Percentiles rank a stretch among this genome's conserved stretches.
Conservation (phyloP, 2,113 vertebrate species). For the Halcyon malimbica region DNA sequence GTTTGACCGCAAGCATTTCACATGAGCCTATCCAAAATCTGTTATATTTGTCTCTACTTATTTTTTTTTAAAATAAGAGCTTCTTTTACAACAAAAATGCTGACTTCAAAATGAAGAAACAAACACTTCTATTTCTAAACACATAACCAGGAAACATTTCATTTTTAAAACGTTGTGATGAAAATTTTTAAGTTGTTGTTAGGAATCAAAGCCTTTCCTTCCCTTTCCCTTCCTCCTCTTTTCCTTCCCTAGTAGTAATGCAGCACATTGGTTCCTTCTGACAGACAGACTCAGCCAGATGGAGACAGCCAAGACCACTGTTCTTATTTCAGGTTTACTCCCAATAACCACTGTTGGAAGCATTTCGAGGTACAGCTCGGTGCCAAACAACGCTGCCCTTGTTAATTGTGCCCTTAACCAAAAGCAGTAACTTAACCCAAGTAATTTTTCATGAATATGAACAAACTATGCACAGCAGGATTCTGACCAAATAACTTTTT, state of each 20-base stretch:
- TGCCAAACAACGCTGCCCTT: background rate
- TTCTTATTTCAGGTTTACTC: background rate
- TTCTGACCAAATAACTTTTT: slow-evolving; percentile 4
- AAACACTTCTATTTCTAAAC: background rate
- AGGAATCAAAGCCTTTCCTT: background rate
- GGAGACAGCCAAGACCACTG: background rate
- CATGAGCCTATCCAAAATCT: background rate
- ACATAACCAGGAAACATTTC: background rate
- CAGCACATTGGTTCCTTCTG: background rate
- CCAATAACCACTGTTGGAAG: background rate
- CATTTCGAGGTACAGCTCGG: background rate
- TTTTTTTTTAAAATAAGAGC: background rate
- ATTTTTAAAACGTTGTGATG: background rate
- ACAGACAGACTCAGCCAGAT: background rate
- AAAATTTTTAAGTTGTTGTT: background rate
- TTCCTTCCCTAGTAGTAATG: background rate
- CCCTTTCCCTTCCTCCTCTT: background rate
- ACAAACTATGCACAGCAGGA: background rate
- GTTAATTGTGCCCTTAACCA: background rate
- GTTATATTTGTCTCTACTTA: background rate
- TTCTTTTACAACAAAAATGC: background rate
- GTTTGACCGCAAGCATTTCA: background rate
- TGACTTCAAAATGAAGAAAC: background rate
- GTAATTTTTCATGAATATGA: background rate
- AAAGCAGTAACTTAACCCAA: background rate